Evolutionary conservation across 2,113 vertebrate species (phyloP).

Genomic region (Thermophis baileyi): DNA sequence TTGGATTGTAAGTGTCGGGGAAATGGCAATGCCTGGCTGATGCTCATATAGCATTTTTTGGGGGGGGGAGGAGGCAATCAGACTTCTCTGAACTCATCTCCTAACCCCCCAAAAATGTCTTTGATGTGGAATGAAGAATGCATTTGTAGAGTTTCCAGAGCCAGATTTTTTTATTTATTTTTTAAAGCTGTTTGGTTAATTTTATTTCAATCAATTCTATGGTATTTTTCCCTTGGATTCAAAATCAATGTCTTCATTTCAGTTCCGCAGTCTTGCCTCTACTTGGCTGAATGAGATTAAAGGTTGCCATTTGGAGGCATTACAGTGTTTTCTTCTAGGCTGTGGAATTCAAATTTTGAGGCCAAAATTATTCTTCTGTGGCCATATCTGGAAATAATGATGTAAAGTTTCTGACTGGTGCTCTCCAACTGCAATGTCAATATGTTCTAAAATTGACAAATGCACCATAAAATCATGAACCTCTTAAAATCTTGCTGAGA

Average conservation of each 20-base stretch:
- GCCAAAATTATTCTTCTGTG: conserved; percentile 23
- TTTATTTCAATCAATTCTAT: background rate
- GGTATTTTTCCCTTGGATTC: background rate
- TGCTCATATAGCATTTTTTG: no score
- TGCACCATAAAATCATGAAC: background rate
- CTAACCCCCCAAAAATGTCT: background rate
- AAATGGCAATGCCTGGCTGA: background rate
- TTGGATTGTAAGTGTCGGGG: background rate
- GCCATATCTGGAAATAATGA: conserved; percentile 19
- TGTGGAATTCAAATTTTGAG: background rate
- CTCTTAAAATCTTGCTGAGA: background rate
- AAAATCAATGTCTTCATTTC: conserved; percentile 45
- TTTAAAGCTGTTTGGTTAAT: background rate
- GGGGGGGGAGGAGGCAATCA: background rate
- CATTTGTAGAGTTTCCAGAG: background rate
- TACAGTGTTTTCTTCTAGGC: conserved; percentile 16
- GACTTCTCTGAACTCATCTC: background rate
- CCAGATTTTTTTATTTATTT: background rate
- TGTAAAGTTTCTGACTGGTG: conserved; percentile 7
- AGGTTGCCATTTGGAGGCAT: conserved; percentile 51
- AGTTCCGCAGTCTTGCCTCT: background rate
- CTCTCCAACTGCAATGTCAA: conserved; percentile 11
- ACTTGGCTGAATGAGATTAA: background rate
- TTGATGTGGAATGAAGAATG: background rate
- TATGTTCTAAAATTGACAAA: conserved; percentile 11